Evolutionary conservation across 37 sponge, comb jelly and placozoan genomes (phyloP), one percentile per base, ranked within the genome.

Genomic region (Halichondria panicea): DNA sequence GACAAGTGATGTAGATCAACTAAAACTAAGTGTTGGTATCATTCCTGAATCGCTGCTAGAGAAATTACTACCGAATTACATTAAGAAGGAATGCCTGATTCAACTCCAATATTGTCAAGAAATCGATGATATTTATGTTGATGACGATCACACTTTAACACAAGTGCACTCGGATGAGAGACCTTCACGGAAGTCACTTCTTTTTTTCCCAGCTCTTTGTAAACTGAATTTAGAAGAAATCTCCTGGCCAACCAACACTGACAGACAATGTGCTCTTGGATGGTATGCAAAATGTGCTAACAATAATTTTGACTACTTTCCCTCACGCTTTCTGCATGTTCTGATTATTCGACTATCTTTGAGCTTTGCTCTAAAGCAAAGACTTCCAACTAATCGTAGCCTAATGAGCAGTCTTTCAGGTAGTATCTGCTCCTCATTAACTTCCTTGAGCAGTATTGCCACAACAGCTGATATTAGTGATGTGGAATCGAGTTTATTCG

Each of bases 141-240:
- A 48, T 48, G 13, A 11, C 15, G 52, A 48, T 15, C 52, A 19
- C 52, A 19, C 52, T 15, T 19, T 48, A 19, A 11, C 15, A 11
- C 52, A 27, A 27, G 56, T 7, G 13, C 52, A 48, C 11, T 48
- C n/a, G n/a, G n/a, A 48, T 19, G 11, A 15, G 13, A 19, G 11
- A 11, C 15, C 13, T 15, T 48, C 13, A 48, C 15, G 52, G 11
- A 48, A 15, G 13, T 48, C 52, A 11, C 52, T 48, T 15, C 27
- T 60, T 8, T 60, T 60, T 24, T 60, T 60, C 27, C 62, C 62
- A n/a, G 62, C 28, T 60, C 62, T 50, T 18, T 12, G 12, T 50
- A 50, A 12, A n/a, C n/a, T n/a, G n/a, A n/a, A n/a, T n/a, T 50
- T 50, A 12, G 18, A 18, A 50, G 53, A 12, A 18, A 50, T 18